Base-by-base conservation (phyloP, 2,888 invertebrate genomes). In the Xestia xanthographa region DNA sequence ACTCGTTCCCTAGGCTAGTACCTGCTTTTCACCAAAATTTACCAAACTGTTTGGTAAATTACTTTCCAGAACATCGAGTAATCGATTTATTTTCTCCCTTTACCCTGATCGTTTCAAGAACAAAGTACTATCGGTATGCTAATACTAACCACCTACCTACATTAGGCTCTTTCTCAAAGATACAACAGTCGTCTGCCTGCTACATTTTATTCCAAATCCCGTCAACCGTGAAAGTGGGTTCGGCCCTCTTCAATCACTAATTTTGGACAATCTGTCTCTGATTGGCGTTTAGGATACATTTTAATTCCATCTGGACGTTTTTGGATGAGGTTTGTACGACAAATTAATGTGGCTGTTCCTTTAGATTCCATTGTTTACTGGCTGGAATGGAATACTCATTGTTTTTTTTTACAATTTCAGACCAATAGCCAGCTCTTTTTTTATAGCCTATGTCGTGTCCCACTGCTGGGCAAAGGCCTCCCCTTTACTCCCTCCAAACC, bases 211-310 rank as follows among this genome's bases (percentile, higher is more conserved):
- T 77, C 48, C 43, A 73, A 60, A 68, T 41, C 29, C 70, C 71
- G 66, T 70, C 60, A 70, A 81, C 85, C 83, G 85, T 86, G 86
- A 87, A 86, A 86, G 79, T 86, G 87, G 83, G 71, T 83, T 77
- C 34, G 58, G 34, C 80, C 87, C 70, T 75, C 75, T 77, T 86
- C 85, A 85, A 86, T 86, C 74, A 81, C 75, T 75, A 76, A 71
- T 66, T 79, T 86, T 53, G 45, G 71, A 62, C 67, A 67, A 72
- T 83, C 73, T 29, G 72, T 83, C 72, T 77, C 65, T 34, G 72
- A 72, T 63, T 69, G 76, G 29, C 65, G 43, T 75, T 77, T 72
- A 63, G 67, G 56, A 73, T 72, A 53, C 62, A 77, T 71, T 66
- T 72, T 34, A 76, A 71, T 69, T 65, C 58, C 17, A 29, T 48